A percentile compares a stretch with the other conserved stretches of the same genome.
phyloP scores from a whole-genome alignment of 2,888 invertebrate species.

The Drosophila falleni region DNA sequence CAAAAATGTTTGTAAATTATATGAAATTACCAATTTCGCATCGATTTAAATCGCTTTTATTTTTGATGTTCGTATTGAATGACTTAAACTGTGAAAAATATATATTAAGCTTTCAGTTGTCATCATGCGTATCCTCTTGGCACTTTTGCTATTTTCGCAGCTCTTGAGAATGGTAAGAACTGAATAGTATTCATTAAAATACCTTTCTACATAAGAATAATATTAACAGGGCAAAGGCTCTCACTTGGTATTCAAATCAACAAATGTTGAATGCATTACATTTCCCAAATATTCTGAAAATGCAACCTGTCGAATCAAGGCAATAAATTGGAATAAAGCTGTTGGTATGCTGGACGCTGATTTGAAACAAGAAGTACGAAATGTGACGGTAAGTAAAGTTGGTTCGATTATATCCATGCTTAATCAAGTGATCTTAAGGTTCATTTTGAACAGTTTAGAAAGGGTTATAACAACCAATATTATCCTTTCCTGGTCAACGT shows the following conservation, averaged over 20 bases:
- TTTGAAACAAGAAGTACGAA: background rate
- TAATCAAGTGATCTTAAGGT: no score
- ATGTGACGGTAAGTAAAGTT: background rate
- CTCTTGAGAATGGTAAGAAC: background rate
- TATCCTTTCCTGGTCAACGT: no score
- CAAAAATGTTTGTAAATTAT: no score
- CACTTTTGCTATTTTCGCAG: background rate
- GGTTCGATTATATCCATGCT: no score
- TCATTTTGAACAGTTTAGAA: no score
- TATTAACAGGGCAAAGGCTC: background rate
- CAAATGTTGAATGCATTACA: background rate
- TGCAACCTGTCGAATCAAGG: background rate
- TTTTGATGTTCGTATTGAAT: no score
- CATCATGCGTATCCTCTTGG: background rate
- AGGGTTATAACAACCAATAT: no score
- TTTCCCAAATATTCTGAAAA: background rate
- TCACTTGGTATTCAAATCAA: background rate
- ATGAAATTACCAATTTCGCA: no score
- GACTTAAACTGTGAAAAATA: no score
- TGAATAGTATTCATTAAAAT: no score
- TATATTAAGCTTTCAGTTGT: background rate
- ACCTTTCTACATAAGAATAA: no score
- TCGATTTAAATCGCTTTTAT: no score
- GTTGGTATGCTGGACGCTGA: background rate
- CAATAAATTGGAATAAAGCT: constrained; percentile 5